Base-by-base conservation (phyloP, 2,888 invertebrate species). In the Acanthosepion lycidas region DNA sequence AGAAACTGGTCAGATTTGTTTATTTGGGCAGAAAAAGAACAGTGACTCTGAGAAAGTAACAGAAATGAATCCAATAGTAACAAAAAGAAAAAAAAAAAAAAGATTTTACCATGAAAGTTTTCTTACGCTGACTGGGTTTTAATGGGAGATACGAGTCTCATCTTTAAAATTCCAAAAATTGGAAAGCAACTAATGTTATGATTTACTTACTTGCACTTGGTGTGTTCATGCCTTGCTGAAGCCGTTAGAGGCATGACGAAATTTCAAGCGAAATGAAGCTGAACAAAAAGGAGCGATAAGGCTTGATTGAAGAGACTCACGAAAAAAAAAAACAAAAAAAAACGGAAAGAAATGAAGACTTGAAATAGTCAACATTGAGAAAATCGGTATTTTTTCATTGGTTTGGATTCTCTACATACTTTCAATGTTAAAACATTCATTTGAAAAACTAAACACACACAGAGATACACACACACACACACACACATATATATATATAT, bases 161-260 rank as follows among this genome's bases (percentile, higher is more conserved):
- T 51, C 93, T 53, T 93, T 53, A 93, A 49, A 93, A 12, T 93
- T 93, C 42, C 48, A 55, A 15, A 48, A 26, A 92, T 28, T 28
- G 15, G 28, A 42, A 28, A 6, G 23, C 93, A n/a, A 51, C 93
- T 28, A 93, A 28, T 9, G 42, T 28, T 48, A 48, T 93, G 93
- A 53, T 53, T 93, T 53, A 93, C 93, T 53, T n/a, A 78, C 78
- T 33, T 78, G 78, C 78, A 78, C 78, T 78, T 33, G 78, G 78
- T 20, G 78, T 78, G 78, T 78, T 78, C n/a, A n/a, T 78, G 78
- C n/a, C n/a, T 33, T 33, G 33, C 5, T 78, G 78, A 78, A 78
- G 15, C 78, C 78, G 78, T 78, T 78, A 78, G 64, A 78, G 78
- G 78, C 78, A 78, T 78, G 78, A 78, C 78, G 78, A 78, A n/a